phyloP scores from a whole-genome alignment of 2,888 invertebrate genomes.

The Octonoba sinensis region DNA sequence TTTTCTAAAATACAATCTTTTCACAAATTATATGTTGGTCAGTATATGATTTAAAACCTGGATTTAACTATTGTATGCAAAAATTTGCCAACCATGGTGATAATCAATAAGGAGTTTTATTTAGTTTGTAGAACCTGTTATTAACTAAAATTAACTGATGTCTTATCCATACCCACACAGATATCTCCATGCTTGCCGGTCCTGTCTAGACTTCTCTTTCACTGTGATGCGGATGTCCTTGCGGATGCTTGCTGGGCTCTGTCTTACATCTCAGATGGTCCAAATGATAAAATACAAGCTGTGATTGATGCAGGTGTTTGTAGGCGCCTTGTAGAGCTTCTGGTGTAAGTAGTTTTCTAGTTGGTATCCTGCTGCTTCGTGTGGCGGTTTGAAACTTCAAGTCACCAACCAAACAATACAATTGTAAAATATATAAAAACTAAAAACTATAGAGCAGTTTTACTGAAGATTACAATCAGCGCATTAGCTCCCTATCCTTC shows the following conservation, averaged over 20 bases:
- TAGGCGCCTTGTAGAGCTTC: conserved; percentile 80
- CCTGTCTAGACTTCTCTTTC: conserved; percentile 87
- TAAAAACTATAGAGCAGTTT: too few relatives aligned
- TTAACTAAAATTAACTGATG: too few relatives aligned
- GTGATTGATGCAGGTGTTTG: conserved; percentile 97
- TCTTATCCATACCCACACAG: conserved; percentile 12
- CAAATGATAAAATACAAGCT: conserved; percentile 96
- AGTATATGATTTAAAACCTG: neutral
- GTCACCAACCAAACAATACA: too few relatives aligned
- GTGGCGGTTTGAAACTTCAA: too few relatives aligned
- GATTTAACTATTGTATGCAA: neutral
- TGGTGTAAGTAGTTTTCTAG: conserved; percentile 74
- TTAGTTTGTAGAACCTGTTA: too few relatives aligned
- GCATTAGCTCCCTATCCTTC: too few relatives aligned
- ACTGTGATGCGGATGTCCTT: conserved; percentile 88
- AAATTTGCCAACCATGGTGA: too few relatives aligned
- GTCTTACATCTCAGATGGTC: conserved; percentile 95
- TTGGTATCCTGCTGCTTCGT: neutral
- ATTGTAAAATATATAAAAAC: too few relatives aligned
- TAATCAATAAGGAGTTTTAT: too few relatives aligned
- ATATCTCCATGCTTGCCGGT: conserved; percentile 84
- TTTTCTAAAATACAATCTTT: too few relatives aligned
- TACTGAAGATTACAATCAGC: too few relatives aligned
- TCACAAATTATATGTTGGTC: neutral
- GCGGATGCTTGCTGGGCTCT: conserved; percentile 98